Base-by-base conservation (phyloP, 2,797 vertebrate species). In the Chiroxiphia lanceolata region DNA sequence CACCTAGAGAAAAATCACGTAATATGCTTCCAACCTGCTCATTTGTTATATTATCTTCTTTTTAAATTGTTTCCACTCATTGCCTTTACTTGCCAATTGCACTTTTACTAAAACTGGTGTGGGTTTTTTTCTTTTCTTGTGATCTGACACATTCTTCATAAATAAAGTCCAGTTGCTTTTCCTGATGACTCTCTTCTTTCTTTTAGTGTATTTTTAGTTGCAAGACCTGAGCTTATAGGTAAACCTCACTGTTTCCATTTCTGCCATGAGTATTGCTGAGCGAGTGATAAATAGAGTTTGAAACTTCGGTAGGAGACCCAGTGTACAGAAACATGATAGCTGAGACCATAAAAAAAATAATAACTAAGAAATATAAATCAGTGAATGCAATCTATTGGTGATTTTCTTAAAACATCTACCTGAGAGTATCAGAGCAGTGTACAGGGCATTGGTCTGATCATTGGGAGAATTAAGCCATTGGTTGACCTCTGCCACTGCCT, bases 391-490 rank as follows among this genome's bases (percentile, higher is more conserved):
- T 21, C 15, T 47, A 26, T 13, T 33, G 25, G 10, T 48, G 29
- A 25, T 67, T 87, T 84, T 77, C 14, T 64, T 56, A 74, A 67
- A 76, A 7, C 21, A 64, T 36, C 6, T 83, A 5, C 23, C 26
- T 20, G 29, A 38, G 23, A 10, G 2, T 3, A 21, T 38, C 47
- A 84, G 51, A 81, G 20, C 18, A 76, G 13, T 47, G 40, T 19
- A 45, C 22, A 51, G 26, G 7, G 13, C 23, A 38, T 2, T 27
- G 14, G 4, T 40, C 63, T 38, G 6, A 16, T 36, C 67, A 27
- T 0, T 2, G 4, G 53, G 27, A 75, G 10, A 79, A 57, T 26
- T 26, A 61, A 60, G 6, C 15, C 14, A 13, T 6, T 1, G 2
- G 4, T 6, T 79, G 54, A 67, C 9, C 17, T 82, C 31, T 64